A percentile compares a stretch with the other conserved stretches of the same genome.
Evolutionary conservation across 2,888 invertebrate species (phyloP).

Genomic region (Ophioninae sp.): DNA sequence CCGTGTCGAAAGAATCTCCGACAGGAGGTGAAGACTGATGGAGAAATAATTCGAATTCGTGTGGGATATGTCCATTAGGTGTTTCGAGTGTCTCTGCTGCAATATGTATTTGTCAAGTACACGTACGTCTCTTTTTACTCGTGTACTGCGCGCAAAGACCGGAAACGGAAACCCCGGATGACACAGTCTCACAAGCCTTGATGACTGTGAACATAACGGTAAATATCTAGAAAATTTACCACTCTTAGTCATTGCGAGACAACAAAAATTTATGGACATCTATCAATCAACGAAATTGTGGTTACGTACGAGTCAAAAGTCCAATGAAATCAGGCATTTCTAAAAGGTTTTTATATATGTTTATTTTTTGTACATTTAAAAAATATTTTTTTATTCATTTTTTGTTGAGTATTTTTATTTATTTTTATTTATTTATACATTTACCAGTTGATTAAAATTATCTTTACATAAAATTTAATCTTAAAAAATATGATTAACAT

Average conservation of each 20-base stretch:
- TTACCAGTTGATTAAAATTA: too few species aligned
- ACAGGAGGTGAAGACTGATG: slow-evolving; percentile 49
- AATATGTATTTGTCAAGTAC: not conserved
- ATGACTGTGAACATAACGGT: not conserved
- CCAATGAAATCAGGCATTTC: too few species aligned
- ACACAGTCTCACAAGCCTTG: slow-evolving; percentile 15
- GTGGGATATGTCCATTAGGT: slow-evolving; percentile 44
- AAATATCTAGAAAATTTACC: not conserved
- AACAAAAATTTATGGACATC: too few species aligned
- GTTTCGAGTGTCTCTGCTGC: not conserved
- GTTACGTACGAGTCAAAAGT: too few species aligned
- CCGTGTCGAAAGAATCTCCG: slow-evolving; percentile 21
- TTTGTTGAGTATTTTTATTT: too few species aligned
- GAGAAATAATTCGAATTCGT: slow-evolving; percentile 48
- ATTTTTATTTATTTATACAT: too few species aligned
- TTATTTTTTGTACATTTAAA: too few species aligned
- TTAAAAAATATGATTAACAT: too few species aligned
- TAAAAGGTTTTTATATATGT: too few species aligned
- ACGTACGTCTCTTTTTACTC: slow-evolving; percentile 1
- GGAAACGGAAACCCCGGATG: slow-evolving; percentile 43
- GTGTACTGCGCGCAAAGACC: slow-evolving; percentile 6
- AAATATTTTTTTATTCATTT: too few species aligned
- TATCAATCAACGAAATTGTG: too few species aligned
- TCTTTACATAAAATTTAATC: too few species aligned
- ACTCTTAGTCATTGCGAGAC: not conserved